Percentiles rank a stretch among this genome's conserved stretches.
Evolutionary conservation across 2,113 vertebrate genomes (phyloP).

Genomic region (Rattus rattus): DNA sequence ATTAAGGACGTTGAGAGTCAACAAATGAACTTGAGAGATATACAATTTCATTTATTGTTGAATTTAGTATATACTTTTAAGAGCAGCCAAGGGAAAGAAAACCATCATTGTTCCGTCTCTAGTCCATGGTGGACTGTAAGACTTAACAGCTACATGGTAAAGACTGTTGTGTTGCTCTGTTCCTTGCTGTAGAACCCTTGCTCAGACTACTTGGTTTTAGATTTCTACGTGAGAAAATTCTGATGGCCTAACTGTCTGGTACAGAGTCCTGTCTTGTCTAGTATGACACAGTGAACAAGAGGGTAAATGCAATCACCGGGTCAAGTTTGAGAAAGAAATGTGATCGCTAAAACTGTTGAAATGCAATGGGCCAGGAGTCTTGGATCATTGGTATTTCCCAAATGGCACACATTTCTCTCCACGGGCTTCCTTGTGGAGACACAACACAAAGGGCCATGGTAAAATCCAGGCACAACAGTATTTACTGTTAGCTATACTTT

Average conservation of each 20-base stretch:
- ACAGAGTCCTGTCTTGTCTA: neutral
- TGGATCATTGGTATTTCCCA: neutral
- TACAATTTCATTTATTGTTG: constrained; percentile 10
- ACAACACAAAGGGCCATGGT: neutral
- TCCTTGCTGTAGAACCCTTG: neutral
- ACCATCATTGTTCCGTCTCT: neutral
- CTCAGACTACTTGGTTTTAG: neutral
- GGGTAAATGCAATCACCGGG: neutral
- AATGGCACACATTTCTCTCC: neutral
- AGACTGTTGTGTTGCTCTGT: neutral
- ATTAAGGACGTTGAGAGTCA: neutral
- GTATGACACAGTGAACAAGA: neutral
- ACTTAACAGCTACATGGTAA: neutral
- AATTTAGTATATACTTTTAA: constrained; percentile 23
- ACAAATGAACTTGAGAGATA: neutral
- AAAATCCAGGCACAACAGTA: neutral
- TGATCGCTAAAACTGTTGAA: neutral
- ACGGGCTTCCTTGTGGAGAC: neutral
- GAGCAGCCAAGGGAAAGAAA: neutral
- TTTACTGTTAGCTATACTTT: neutral
- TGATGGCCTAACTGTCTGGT: neutral
- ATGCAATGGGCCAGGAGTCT: neutral
- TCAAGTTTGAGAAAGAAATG: neutral
- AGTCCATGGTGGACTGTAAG: neutral
- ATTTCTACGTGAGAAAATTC: neutral